These are phyloP conservation scores for Hypomesus transpacificus DNA, from an alignment of 2,113 vertebrate species.

Conservation along the genomic window DNA sequence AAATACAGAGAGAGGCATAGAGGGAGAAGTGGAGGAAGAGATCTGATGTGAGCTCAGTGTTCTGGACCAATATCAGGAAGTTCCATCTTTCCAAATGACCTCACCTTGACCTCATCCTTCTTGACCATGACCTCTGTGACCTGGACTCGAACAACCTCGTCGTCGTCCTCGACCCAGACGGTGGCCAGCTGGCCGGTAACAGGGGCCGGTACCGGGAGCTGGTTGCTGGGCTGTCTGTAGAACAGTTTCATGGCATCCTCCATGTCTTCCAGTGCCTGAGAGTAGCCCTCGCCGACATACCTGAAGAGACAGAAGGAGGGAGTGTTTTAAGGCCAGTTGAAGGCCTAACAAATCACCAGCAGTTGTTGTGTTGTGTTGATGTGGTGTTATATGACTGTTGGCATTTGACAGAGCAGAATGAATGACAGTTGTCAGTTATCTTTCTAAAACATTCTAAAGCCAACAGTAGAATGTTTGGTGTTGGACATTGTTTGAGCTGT, in stretches of 20 bases:
- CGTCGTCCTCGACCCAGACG: conserved; percentile 76
- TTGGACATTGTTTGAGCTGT: too few species aligned
- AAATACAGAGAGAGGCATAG: neutral
- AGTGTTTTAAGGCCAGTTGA: neutral
- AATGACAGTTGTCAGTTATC: too few species aligned
- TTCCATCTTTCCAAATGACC: neutral
- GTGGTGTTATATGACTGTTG: too few species aligned
- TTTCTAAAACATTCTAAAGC: too few species aligned
- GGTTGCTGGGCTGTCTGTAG: conserved; percentile 64
- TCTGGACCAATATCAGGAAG: too few species aligned
- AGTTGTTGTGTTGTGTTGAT: too few species aligned
- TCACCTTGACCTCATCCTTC: conserved; percentile 80
- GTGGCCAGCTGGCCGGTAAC: conserved; percentile 79
- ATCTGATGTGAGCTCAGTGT: too few species aligned
- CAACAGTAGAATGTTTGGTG: too few species aligned
- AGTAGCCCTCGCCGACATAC: conserved; percentile 88
- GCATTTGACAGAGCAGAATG: too few species aligned
- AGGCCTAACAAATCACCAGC: neutral
- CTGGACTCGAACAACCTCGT: conserved; percentile 80
- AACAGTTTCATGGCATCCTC: conserved; percentile 84
- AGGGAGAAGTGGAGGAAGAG: too few species aligned
- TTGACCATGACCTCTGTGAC: conserved; percentile 65
- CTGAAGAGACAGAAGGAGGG: conserved; percentile 52
- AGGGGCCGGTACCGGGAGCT: conserved; percentile 46
- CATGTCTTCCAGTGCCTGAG: conserved; percentile 83